Evolutionary conservation across 1,140 invertebrate species (phyloP).

Genomic region (Eriocheir sinensis): DNA sequence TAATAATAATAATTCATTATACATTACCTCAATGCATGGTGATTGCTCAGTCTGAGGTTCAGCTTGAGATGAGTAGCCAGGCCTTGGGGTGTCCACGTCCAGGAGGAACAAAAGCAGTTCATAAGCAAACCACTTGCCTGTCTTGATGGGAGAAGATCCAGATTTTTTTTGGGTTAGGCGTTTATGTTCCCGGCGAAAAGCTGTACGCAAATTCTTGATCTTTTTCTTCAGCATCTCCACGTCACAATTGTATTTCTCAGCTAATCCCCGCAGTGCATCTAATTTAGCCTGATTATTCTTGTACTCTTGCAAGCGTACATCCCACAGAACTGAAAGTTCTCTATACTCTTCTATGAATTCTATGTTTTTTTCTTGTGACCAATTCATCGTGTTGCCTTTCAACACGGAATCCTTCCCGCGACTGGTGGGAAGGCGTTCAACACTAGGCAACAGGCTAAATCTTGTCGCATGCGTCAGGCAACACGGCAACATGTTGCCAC

Average conservation of each 20-base stretch:
- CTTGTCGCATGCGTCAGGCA: constrained; percentile 36
- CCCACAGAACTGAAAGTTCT: constrained; percentile 39
- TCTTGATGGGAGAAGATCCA: constrained; percentile 52
- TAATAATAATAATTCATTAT: constrained; percentile 59
- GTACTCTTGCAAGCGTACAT: constrained; percentile 48
- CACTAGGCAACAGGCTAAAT: constrained; percentile 49
- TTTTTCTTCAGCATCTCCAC: constrained; percentile 1
- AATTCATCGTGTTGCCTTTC: constrained; percentile 45
- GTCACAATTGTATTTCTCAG: constrained; percentile 53
- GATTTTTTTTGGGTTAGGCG: constrained; percentile 54
- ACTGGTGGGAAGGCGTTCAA: constrained; percentile 46
- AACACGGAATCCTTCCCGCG: constrained; percentile 41
- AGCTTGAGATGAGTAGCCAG: constrained; percentile 51
- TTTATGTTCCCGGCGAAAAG: constrained; percentile 55
- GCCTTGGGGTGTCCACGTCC: constrained; percentile 63
- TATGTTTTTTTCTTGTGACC: constrained; percentile 33
- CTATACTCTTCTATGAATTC: constrained; percentile 43
- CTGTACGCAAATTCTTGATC: constrained; percentile 60
- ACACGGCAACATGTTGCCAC: constrained; percentile 38
- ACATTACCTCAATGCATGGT: constrained; percentile 41
- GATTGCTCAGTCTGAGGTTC: constrained; percentile 57
- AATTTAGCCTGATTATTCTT: constrained; percentile 49
- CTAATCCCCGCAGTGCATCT: constrained; percentile 43
- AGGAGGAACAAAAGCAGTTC: constrained; percentile 59
- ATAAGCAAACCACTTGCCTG: constrained; percentile 48